These are phyloP conservation scores for Mobula hypostoma DNA, from an alignment of 2,113 vertebrate species.

Conservation along the genomic window DNA sequence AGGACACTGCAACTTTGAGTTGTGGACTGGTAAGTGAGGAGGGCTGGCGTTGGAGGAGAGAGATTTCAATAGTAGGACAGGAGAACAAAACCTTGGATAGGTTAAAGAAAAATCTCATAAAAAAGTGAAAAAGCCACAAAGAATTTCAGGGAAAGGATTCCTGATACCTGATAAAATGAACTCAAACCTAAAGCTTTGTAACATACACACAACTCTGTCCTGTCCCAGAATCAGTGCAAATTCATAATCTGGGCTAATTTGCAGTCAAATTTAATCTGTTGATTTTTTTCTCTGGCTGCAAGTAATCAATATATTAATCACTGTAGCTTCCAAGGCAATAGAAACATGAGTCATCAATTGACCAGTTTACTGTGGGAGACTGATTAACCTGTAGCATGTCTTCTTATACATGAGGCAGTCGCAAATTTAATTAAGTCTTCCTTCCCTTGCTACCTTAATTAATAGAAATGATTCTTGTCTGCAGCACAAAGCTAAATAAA, in stretches of 20 bases:
- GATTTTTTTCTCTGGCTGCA: background rate
- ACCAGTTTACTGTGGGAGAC: background rate
- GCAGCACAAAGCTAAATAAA: background rate
- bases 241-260: slow-evolving; percentile 17
- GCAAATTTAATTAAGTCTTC: slow-evolving; percentile 19
- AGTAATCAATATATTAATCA: slow-evolving; percentile 26
- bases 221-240: background rate
- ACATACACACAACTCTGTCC: background rate
- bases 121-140: background rate
- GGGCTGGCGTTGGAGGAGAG: no score
- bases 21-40: no score
- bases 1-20: no score
- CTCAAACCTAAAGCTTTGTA: background rate
- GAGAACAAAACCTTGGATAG: background rate
- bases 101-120: background rate
- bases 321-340: background rate
- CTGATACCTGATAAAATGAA: background rate
- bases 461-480: slow-evolving; percentile 23
- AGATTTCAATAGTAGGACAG: background rate
- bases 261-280: background rate
- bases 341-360: slow-evolving; percentile 29
- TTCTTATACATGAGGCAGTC: background rate
- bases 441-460: background rate
- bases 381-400: slow-evolving; percentile 15
- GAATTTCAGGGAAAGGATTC: background rate